A percentile compares a stretch with the other conserved stretches of the same genome.
These are phyloP conservation scores for Cecropterus lyciades DNA, from an alignment of 1,140 invertebrate species.

Conservation along the genomic window DNA sequence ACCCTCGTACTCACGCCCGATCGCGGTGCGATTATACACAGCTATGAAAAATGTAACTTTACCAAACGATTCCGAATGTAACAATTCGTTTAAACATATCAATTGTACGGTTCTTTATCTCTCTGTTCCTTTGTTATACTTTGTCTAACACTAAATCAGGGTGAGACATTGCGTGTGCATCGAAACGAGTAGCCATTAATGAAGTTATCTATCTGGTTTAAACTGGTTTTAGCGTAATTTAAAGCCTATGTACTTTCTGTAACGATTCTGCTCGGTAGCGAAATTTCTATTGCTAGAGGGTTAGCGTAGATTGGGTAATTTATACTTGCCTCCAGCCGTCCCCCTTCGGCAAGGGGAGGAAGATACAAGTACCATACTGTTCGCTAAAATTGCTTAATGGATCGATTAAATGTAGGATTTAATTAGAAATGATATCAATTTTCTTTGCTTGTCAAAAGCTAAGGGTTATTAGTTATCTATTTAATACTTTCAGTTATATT, in stretches of 20 bases:
- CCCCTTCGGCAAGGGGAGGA: conserved; percentile 48
- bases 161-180: conserved; percentile 31
- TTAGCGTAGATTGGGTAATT: conserved; percentile 82
- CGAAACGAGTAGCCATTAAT: conserved; percentile 36
- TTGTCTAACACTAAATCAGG: conserved; percentile 28
- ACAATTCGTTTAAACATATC: conserved; percentile 47
- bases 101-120: conserved; percentile 22
- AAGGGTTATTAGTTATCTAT: conserved; percentile 27
- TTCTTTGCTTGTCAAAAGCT: conserved; percentile 19
- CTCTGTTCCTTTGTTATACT: conserved; percentile 9
- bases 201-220: conserved; percentile 55
- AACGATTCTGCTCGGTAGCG: conserved; percentile 66
- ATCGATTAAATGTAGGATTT: conserved; percentile 67
- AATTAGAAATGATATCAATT: conserved; percentile 60
- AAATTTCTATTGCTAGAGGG: conserved; percentile 79
- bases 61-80: conserved; percentile 49
- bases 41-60: conserved; percentile 71
- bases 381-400: conserved; percentile 77
- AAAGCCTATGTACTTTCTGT: conserved; percentile 71
- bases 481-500: conserved; percentile 19
- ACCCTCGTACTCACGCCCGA: conserved; percentile 44
- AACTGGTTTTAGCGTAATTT: conserved; percentile 59
- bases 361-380: conserved; percentile 69
- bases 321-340: conserved; percentile 75
- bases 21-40: conserved; percentile 66